These are phyloP conservation scores for Thomomys bottae DNA, from an alignment of 2,113 vertebrate species.

Conservation along the genomic window DNA sequence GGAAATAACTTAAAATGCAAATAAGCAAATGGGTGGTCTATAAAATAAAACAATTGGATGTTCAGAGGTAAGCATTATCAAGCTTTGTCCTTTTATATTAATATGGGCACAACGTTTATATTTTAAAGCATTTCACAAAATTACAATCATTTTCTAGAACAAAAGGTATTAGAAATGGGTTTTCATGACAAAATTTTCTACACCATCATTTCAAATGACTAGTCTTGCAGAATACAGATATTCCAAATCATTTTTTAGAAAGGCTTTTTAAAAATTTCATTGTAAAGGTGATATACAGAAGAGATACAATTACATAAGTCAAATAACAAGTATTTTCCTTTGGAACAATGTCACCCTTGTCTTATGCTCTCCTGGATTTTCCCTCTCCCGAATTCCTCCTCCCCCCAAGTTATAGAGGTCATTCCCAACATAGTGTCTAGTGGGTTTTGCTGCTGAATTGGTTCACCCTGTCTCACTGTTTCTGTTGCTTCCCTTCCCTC, in stretches of 20 bases:
- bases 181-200: constrained; percentile 19
- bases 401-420: too few relatives aligned
- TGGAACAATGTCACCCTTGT: too few relatives aligned
- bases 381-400: not conserved
- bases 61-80: not conserved
- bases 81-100: not conserved
- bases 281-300: too few relatives aligned
- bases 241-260: not conserved
- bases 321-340: too few relatives aligned
- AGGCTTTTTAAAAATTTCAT: not conserved
- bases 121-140: constrained; percentile 22
- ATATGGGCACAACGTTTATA: not conserved
- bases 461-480: too few relatives aligned
- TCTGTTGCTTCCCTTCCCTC: too few relatives aligned
- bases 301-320: too few relatives aligned
- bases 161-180: not conserved
- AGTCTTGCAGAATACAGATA: not conserved
- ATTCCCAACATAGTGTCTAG: too few relatives aligned
- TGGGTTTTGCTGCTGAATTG: too few relatives aligned
- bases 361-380: not conserved
- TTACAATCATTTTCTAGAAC: not conserved
- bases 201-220: not conserved
- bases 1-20: constrained; percentile 29
- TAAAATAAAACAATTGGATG: not conserved
- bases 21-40: not conserved